A percentile compares a stretch with the other conserved stretches of the same genome.
phyloP scores from a whole-genome alignment of 2,797 vertebrate species.

The Pampus argenteus region DNA sequence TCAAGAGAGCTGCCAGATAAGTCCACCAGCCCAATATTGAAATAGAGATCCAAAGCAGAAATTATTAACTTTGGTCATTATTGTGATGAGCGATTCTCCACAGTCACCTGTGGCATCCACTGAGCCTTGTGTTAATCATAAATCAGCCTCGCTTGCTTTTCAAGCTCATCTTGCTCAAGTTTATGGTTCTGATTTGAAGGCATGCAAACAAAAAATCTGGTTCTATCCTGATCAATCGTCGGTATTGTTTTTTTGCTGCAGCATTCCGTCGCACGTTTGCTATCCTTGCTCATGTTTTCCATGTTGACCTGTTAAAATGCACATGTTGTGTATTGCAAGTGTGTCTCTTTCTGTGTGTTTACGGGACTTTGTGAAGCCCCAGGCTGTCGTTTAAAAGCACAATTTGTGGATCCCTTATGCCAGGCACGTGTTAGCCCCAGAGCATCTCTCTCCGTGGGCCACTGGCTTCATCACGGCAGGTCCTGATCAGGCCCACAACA shows the following conservation, averaged over 20 bases:
- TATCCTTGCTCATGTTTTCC: constrained; percentile 80
- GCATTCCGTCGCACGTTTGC: constrained; percentile 60
- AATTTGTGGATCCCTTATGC: constrained; percentile 57
- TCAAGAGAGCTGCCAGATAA: background rate
- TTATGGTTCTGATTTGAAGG: constrained; percentile 59
- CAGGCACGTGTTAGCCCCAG: constrained; percentile 73
- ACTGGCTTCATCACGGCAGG: constrained; percentile 54
- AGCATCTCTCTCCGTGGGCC: constrained; percentile 68
- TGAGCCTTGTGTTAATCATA: constrained; percentile 23
- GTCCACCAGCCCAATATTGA: background rate
- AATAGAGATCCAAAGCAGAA: constrained; percentile 24
- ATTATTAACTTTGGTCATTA: background rate
- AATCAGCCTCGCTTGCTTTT: constrained; percentile 37
- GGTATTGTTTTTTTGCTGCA: constrained; percentile 27
- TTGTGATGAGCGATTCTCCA: constrained; percentile 9
- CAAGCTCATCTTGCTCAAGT: constrained; percentile 28
- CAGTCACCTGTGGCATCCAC: constrained; percentile 9
- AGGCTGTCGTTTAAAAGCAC: constrained; percentile 70
- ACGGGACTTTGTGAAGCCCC: constrained; percentile 50
- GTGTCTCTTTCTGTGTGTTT: constrained; percentile 69
- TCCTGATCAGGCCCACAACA: constrained; percentile 47
- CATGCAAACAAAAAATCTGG: constrained; percentile 49
- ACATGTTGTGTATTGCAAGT: constrained; percentile 63
- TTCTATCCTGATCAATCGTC: constrained; percentile 49
- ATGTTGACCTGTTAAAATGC: constrained; percentile 60